Evolutionary conservation across 1,140 invertebrate genomes (phyloP), one percentile per base, ranked within the genome.

Genomic region (Cyclina sinensis): DNA sequence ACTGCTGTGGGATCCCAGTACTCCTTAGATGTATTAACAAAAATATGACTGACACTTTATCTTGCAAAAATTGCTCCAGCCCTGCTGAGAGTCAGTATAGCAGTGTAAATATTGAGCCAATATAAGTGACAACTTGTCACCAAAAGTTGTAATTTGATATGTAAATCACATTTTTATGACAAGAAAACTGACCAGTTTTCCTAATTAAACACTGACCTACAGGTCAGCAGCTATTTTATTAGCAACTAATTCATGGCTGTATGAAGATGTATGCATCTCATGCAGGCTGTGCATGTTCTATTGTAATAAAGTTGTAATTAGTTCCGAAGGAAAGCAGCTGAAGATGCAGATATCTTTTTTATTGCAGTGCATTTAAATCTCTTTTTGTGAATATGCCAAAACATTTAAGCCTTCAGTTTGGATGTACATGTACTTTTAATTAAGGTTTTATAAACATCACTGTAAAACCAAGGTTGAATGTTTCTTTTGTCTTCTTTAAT

Each of bases 81-180:
- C 57, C 57, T 62, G 57, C 57, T 62, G 57, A 24, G 57, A 62
- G 57, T 62, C n/a, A n/a, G 57, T 62, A 5, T 27, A 62, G 57
- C 24, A 62, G 4, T 27, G 57, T 62, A 62, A 62, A 62, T 62
- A 62, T 62, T 62, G 24, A 24, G 24, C 14, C 57, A 62, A 62
- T 62, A 62, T 62, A 62, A 62, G 57, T 62, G 57, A 21, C 57
- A 62, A 62, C 24, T 4, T 62, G 57, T 62, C 57, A 62, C n/a
- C 24, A 62, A 62, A 21, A 62, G 57, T 18, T 4, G 57, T 62
- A 62, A 62, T 62, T 62, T 21, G 57, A 62, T 62, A 62, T 62
- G 27, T 62, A 62, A 62, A 62, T 62, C 57, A 62, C 57, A 27
- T 9, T 18, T 62, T 62, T 62, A 62, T 62, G 24, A 62, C 57